phyloP scores from a whole-genome alignment of 2,113 vertebrate genomes.

The Megaleporinus macrocephalus region DNA sequence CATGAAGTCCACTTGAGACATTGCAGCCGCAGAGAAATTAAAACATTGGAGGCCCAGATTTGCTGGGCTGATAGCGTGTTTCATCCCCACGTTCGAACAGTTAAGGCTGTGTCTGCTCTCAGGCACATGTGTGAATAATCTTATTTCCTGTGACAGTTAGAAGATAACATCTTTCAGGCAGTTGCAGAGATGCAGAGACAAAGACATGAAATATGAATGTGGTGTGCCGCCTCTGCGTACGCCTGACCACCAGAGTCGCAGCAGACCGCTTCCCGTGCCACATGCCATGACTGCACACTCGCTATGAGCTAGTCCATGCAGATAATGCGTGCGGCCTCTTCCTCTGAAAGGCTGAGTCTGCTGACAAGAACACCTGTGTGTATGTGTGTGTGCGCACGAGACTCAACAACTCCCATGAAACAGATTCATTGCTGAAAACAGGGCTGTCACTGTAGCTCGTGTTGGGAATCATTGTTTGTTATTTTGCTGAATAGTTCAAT shows the following conservation, averaged over 20 bases:
- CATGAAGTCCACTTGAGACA: not conserved
- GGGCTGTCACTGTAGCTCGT: not conserved
- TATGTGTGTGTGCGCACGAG: too few relatives aligned
- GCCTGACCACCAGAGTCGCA: slow-evolving; percentile 49
- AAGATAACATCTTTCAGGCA: slow-evolving; percentile 54
- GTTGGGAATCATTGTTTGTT: too few relatives aligned
- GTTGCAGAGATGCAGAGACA: slow-evolving; percentile 50
- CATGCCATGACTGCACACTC: not conserved
- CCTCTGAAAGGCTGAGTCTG: slow-evolving; percentile 11
- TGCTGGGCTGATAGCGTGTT: slow-evolving; percentile 22
- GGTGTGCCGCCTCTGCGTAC: slow-evolving; percentile 25
- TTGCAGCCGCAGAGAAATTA: not conserved
- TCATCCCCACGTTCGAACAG: slow-evolving; percentile 22
- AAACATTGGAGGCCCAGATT: not conserved
- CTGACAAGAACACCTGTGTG: slow-evolving; percentile 30
- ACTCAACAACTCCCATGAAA: not conserved
- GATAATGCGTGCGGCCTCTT: slow-evolving; percentile 42
- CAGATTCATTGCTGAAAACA: not conserved
- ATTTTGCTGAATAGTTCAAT: not conserved
- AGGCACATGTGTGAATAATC: slow-evolving; percentile 18
- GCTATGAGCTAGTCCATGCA: slow-evolving; percentile 12
- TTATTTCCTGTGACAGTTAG: slow-evolving; percentile 54
- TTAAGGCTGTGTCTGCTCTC: slow-evolving; percentile 21
- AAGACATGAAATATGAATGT: slow-evolving; percentile 50
- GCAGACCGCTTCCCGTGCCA: slow-evolving; percentile 40